Evolutionary conservation across 2,888 invertebrate species (phyloP), one percentile per base, ranked within the genome.

Genomic region (Ochlodes sylvanus): DNA sequence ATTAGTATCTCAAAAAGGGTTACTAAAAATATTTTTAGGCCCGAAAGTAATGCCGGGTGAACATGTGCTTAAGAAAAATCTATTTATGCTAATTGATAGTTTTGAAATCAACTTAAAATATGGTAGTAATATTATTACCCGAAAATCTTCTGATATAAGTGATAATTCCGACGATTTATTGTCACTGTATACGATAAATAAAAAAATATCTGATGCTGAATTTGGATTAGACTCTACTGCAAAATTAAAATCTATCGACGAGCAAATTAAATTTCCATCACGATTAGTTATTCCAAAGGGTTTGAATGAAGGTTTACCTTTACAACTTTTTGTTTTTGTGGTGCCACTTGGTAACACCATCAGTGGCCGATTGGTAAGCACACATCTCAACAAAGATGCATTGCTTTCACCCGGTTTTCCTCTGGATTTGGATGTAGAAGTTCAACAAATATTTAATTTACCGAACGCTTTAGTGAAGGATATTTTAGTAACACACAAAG

Each of bases 271-370:
- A 68, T 96, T 95, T 87, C 97, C 97, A 21, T 92, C 95, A 66
- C 94, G 96, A 70, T 88, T 96, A 62, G 83, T 96, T 64, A 86
- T 97, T 64, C 97, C 97, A 4, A 96, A 94, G 83, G 97, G 97
- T 68, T 94, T 92, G 74, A 81, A 87, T 14, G 94, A 94, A 72
- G 97, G 97, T 21, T 86, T 95, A 77, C 94, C 94, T 21, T 93
- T 95, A 81, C 95, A 95, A 79, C 82, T 96, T 63, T 95, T 95
- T 87, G 94, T 95, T 70, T 94, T 95, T 76, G 87, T 96, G 60
- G 94, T 94, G 54, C 95, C 95, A 58, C 92, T 76, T 74, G 77
- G 94, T 73, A 85, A 92, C 80, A 75, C 82, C 47, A 73, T 77
- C 69, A 34, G 79, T 9, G 75, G 74, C 52, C 79, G 86, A 21